Conservation (phyloP, 64 coral and sea anemone genomes). For the Dendronephthya gigantea region DNA sequence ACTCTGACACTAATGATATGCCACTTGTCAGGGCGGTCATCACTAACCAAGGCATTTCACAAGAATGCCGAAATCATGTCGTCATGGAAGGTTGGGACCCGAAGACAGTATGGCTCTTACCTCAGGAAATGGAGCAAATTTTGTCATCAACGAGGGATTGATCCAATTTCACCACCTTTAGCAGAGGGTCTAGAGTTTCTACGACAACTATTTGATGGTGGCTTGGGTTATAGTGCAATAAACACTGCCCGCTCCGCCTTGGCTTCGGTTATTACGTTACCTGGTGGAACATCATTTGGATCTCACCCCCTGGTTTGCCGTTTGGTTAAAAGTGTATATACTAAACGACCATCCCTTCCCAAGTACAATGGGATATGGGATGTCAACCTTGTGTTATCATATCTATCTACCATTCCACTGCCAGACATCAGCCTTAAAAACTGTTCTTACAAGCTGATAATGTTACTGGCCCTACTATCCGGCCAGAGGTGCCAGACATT, state of each 20-base stretch:
- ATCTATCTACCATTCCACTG: neutral
- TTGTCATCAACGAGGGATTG: neutral
- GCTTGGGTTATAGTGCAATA: neutral
- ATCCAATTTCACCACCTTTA: constrained; percentile 1
- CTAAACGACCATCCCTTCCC: constrained; percentile 12
- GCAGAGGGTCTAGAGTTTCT: neutral
- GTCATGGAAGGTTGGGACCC: no score
- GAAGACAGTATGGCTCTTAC: no score
- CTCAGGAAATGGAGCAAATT: neutral
- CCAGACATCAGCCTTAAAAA: constrained; percentile 19
- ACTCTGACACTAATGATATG: constrained; percentile 40
- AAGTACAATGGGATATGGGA: constrained; percentile 40
- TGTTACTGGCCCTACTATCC: neutral
- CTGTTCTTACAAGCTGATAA: neutral
- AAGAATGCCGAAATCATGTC: no score
- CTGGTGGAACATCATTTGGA: neutral
- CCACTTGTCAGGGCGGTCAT: constrained; percentile 27
- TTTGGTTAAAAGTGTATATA: constrained; percentile 22
- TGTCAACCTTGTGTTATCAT: constrained; percentile 3
- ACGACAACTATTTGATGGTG: neutral
- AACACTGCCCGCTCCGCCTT: constrained; percentile 18
- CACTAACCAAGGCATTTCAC: constrained; percentile 23
- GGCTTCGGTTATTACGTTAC: neutral
- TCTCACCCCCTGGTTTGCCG: constrained; percentile 22
- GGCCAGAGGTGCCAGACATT: neutral